Evolutionary conservation across 2,888 invertebrate genomes (phyloP).

Genomic region (Encarsia formosa): DNA sequence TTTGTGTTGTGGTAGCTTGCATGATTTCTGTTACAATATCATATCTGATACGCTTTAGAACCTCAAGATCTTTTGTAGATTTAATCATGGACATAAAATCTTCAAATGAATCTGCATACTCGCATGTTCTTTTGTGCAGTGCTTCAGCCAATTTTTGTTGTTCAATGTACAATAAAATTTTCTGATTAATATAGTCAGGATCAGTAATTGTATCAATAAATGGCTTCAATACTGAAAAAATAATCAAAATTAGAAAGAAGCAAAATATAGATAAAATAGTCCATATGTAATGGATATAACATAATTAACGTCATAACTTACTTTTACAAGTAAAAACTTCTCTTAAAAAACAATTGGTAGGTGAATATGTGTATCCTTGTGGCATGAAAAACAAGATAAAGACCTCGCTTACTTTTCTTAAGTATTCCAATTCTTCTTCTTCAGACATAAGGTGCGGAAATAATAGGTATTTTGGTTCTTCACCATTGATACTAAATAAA

Average conservation of each 20-base stretch:
- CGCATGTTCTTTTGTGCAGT: constrained; percentile 76
- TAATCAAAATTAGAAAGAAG: neutral
- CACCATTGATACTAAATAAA: constrained; percentile 41
- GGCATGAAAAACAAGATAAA: constrained; percentile 79
- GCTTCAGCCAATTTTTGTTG: constrained; percentile 74
- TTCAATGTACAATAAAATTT: constrained; percentile 77
- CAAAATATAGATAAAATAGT: no score
- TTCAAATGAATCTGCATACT: constrained; percentile 85
- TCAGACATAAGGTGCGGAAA: constrained; percentile 70
- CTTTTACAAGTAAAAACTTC: constrained; percentile 83
- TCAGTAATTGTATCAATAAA: constrained; percentile 80
- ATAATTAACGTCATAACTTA: no score
- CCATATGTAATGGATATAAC: no score
- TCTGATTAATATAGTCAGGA: constrained; percentile 87
- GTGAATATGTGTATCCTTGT: constrained; percentile 72
- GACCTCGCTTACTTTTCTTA: constrained; percentile 78
- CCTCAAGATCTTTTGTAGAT: constrained; percentile 74
- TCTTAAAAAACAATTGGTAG: constrained; percentile 73
- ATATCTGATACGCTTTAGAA: constrained; percentile 77
- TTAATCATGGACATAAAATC: constrained; percentile 83
- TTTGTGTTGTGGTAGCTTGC: constrained; percentile 89
- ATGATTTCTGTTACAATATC: constrained; percentile 89
- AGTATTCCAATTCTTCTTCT: constrained; percentile 74
- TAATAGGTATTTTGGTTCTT: constrained; percentile 66
- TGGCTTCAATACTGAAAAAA: constrained; percentile 69